phyloP scores from a whole-genome alignment of 1,140 invertebrate genomes.

The Bombus superbus region DNA sequence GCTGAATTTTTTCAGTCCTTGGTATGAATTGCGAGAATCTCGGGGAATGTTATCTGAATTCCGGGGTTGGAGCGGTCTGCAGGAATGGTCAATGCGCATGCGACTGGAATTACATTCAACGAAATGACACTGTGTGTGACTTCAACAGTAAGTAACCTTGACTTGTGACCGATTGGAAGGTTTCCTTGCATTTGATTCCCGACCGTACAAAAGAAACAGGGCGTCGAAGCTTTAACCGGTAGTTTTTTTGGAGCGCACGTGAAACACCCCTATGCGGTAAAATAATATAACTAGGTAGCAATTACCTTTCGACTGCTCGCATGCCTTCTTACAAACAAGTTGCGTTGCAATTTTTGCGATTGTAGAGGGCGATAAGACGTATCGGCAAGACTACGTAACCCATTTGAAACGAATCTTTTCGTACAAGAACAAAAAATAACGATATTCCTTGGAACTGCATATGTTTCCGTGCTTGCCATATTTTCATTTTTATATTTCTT shows the following conservation, averaged over 20 bases:
- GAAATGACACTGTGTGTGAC: constrained; percentile 38
- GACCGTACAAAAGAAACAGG: background rate
- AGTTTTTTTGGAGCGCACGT: constrained; percentile 22
- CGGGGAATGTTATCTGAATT: constrained; percentile 62
- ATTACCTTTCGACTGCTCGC: constrained; percentile 49
- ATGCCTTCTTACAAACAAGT: constrained; percentile 15
- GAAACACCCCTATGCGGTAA: constrained; percentile 42
- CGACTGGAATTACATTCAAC: constrained; percentile 39
- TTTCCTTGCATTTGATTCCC: constrained; percentile 34
- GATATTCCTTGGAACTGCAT: background rate
- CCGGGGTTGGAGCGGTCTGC: constrained; percentile 42
- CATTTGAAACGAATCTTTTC: constrained; percentile 8
- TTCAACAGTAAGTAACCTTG: constrained; percentile 46
- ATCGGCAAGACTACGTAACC: background rate
- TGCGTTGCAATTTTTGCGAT: constrained; percentile 55
- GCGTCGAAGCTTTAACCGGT: constrained; percentile 12
- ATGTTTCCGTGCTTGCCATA: background rate
- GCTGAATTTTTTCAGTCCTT: constrained; percentile 49
- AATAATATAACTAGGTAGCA: constrained; percentile 41
- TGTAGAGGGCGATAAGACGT: constrained; percentile 34
- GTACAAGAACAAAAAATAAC: background rate
- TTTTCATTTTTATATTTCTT: background rate
- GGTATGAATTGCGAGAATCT: constrained; percentile 51
- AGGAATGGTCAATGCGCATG: constrained; percentile 64
- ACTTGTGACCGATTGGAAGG: constrained; percentile 23